Evolutionary conservation across 92 coral and sea anemone genomes (phyloP).

Genomic region (Heliopora coerulea): DNA sequence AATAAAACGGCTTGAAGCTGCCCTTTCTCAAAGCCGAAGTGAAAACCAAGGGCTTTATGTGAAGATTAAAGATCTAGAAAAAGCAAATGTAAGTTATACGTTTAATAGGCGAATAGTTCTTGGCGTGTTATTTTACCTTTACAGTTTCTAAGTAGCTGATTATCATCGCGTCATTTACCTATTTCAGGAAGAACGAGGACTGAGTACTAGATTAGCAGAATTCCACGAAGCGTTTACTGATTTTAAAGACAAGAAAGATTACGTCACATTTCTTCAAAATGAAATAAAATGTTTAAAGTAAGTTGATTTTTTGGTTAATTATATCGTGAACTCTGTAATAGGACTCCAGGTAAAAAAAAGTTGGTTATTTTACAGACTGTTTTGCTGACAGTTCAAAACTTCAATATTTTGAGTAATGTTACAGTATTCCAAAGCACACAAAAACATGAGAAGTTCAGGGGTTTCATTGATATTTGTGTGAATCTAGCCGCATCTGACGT

Average conservation of each 20-base stretch:
- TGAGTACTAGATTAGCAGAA: conserved; percentile 58
- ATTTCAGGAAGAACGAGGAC: conserved; percentile 48
- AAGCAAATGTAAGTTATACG: conserved; percentile 55
- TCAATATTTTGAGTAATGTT: too few species aligned
- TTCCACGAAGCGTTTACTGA: conserved; percentile 92
- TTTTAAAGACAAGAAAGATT: conserved; percentile 91
- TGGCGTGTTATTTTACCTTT: not conserved
- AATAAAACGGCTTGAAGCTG: conserved; percentile 74
- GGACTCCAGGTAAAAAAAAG: too few species aligned
- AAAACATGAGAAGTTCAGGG: too few species aligned
- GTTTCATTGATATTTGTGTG: too few species aligned
- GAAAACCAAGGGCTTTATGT: conserved; percentile 76
- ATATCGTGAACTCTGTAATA: not conserved
- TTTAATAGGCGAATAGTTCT: not conserved
- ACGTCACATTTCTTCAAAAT: conserved; percentile 79
- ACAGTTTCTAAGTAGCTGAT: conserved; percentile 25
- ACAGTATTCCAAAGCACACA: too few species aligned
- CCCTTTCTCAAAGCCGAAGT: conserved; percentile 79
- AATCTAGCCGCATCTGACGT: too few species aligned
- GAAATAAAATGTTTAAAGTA: conserved; percentile 80
- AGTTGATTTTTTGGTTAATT: conserved; percentile 3
- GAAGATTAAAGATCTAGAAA: conserved; percentile 70
- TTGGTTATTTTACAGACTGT: too few species aligned
- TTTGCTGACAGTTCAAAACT: too few species aligned
- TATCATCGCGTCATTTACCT: not conserved